Conservation (phyloP, 2,797 vertebrate species). For the Coregonus sp. region DNA sequence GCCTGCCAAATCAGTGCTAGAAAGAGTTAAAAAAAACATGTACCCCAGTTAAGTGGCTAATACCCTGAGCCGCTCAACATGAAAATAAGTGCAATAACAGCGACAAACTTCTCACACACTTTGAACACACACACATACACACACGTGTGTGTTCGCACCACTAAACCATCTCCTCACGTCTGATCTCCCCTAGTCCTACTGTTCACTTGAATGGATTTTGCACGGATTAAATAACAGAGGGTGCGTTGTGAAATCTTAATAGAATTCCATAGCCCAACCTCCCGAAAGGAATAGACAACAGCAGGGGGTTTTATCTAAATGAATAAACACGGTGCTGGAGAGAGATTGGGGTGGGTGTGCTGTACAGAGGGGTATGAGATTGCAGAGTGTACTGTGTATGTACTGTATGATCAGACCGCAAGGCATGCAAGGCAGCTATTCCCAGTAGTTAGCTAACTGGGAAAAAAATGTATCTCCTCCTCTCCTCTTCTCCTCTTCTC, state of each 20-base stretch:
- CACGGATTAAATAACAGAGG: slow-evolving; percentile 42
- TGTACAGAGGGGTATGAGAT: neutral
- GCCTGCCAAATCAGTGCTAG: neutral
- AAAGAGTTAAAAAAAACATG: neutral
- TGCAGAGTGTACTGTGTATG: slow-evolving; percentile 18
- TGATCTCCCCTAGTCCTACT: slow-evolving; percentile 22
- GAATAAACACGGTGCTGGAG: slow-evolving; percentile 42
- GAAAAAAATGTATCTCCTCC: slow-evolving; percentile 31
- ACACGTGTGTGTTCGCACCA: neutral
- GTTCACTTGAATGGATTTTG: slow-evolving; percentile 46
- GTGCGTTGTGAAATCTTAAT: slow-evolving; percentile 47
- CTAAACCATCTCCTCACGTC: slow-evolving; percentile 8
- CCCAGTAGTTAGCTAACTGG: slow-evolving; percentile 16
- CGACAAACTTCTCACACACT: slow-evolving; percentile 14
- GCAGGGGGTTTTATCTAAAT: slow-evolving; percentile 42
- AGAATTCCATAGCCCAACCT: slow-evolving; percentile 36
- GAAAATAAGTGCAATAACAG: neutral
- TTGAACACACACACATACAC: neutral
- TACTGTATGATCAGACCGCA: slow-evolving; percentile 42
- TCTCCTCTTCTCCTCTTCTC: slow-evolving; percentile 17
- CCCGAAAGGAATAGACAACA: slow-evolving; percentile 24
- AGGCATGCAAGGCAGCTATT: slow-evolving; percentile 25
- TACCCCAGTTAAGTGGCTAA: neutral
- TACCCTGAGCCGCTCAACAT: neutral
- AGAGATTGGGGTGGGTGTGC: slow-evolving; percentile 10